Percentiles rank a stretch among this genome's conserved stretches.
These are phyloP conservation scores for Enteromius unitaeniatus DNA, from an alignment of 2,797 vertebrate genomes.

Conservation along the genomic window DNA sequence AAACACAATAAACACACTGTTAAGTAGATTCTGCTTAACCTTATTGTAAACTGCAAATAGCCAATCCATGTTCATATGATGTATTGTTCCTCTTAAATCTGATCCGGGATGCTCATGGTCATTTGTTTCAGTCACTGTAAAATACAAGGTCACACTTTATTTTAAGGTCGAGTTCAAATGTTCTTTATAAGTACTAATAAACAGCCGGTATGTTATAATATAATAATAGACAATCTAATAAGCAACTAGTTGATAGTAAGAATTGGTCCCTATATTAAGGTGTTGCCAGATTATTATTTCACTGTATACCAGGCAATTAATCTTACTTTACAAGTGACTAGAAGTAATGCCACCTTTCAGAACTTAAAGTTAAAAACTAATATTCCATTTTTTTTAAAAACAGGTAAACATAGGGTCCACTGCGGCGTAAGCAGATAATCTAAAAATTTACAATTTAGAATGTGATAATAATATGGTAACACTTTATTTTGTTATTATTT, in stretches of 20 bases:
- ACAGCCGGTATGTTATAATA: background rate
- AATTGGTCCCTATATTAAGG: too few species aligned
- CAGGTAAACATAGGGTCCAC: background rate
- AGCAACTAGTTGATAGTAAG: too few species aligned
- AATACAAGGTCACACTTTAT: background rate
- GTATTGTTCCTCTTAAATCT: background rate
- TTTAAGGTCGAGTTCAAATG: background rate
- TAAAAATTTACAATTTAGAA: background rate
- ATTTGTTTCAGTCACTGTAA: background rate
- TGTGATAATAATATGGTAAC: background rate
- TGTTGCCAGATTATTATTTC: background rate
- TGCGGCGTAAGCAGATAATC: background rate
- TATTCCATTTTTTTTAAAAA: too few species aligned
- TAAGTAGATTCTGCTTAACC: constrained; percentile 26
- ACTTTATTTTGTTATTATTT: background rate
- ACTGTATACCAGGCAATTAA: background rate
- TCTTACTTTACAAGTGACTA: background rate
- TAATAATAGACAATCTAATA: too few species aligned
- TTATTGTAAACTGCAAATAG: constrained; percentile 21
- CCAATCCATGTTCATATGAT: constrained; percentile 3
- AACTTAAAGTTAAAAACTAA: background rate
- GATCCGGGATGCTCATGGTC: background rate
- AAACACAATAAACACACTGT: constrained; percentile 16
- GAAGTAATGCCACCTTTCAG: background rate
- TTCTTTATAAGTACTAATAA: background rate